These are phyloP conservation scores for Helarctos malayanus DNA, from an alignment of 2,797 vertebrate genomes.

Conservation along the genomic window DNA sequence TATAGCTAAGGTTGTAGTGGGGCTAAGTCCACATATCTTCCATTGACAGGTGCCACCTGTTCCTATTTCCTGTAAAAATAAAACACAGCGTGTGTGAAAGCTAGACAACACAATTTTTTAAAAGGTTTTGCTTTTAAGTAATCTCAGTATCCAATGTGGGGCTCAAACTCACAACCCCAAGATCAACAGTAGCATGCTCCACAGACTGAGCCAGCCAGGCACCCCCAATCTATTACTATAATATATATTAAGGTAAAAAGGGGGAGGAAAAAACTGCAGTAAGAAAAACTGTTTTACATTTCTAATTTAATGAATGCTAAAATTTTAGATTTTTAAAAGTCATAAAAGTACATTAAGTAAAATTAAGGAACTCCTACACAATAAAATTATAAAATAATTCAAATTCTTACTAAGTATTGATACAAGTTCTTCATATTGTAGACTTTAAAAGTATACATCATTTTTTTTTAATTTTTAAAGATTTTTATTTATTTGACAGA, in stretches of 20 bases:
- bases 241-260: background rate
- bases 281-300: constrained; percentile 46
- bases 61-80: constrained; percentile 95
- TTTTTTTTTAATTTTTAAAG: background rate
- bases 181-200: background rate
- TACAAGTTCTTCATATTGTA: background rate
- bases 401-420: constrained; percentile 47
- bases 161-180: background rate
- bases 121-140: background rate
- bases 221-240: background rate
- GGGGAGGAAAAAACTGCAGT: background rate
- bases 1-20: constrained; percentile 95
- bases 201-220: background rate
- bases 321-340: constrained; percentile 52
- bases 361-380: constrained; percentile 50
- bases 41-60: constrained; percentile 98
- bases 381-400: constrained; percentile 53
- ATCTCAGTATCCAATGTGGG: background rate
- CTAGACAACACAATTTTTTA: constrained; percentile 12
- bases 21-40: constrained; percentile 98
- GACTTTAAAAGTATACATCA: background rate
- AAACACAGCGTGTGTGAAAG: constrained; percentile 68
- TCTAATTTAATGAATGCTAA: constrained; percentile 62
- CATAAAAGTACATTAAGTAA: constrained; percentile 56
- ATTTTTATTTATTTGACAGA: background rate